Base-by-base conservation (phyloP, 1,140 invertebrate genomes). In the Tetranychus cinnabarinus region DNA sequence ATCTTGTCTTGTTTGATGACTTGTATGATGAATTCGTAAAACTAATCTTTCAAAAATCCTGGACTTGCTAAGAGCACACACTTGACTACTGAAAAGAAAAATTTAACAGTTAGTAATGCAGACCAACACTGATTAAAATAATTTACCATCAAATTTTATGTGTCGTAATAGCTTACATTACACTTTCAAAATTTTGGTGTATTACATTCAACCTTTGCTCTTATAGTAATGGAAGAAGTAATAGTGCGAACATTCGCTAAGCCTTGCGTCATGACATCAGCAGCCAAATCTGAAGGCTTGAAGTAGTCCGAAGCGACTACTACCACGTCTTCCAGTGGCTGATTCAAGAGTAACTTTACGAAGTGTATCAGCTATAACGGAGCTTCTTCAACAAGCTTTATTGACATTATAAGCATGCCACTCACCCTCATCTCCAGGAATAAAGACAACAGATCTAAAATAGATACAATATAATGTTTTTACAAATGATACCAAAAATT, bases 361-460 rank as follows among this genome's bases (percentile, higher is more conserved):
- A 61, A 97, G 84, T 15, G 95, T 97, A 7, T 90, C 90, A 63
- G 88, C 88, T 63, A 82, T 81, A n/a, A 98, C 82, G 65, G 79
- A 80, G 76, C 97, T 92, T 39, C 88, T 89, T 70, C 23, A 23
- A 23, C 23, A 23, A 23, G 86, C 81, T 8, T 81, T 75, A 63
- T 99, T 86, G 46, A 99, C 75, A 76, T 99, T 99, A 71, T 93
- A 99, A 1, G 88, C 84, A 75, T 98, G 93, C 96, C 96, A 99
- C 85, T 99, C 96, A 72, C 99, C 96, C 75, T 99, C 96, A 3
- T 85, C 77, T 72, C 99, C 96, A 35, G 55, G 34, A 13, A 56
- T 36, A 33, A 56, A 33, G 36, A 13, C 37, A 4, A 56, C 55
- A 7, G 13, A 31, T 33, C 55, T 56, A 39, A 31, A 7, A 52